Evolutionary conservation across 2,888 invertebrate genomes (phyloP).

Genomic region (Ormyrus pomaceus): DNA sequence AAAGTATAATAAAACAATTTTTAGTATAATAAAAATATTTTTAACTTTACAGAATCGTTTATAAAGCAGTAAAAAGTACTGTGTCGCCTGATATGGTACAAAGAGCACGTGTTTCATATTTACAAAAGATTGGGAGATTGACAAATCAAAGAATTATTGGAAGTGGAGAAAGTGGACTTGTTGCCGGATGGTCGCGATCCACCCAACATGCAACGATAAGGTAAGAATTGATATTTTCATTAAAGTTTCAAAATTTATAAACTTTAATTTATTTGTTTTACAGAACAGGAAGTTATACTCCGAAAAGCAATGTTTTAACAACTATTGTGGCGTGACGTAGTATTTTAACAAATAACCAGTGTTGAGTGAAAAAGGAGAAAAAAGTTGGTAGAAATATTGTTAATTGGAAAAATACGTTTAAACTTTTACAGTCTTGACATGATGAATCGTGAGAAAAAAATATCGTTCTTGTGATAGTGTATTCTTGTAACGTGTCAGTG

Average conservation of each 20-base stretch:
- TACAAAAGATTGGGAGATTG: constrained; percentile 60
- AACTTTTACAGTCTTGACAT: too few species aligned
- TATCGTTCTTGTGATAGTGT: constrained; percentile 37
- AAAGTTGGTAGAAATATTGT: neutral
- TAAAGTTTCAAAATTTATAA: neutral
- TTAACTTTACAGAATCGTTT: constrained; percentile 79
- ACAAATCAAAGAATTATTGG: constrained; percentile 66
- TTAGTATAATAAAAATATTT: neutral
- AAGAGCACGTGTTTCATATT: constrained; percentile 77
- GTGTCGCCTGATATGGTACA: constrained; percentile 86
- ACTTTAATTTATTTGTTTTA: constrained; percentile 34
- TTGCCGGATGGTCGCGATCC: constrained; percentile 73
- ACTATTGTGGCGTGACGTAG: constrained; percentile 69
- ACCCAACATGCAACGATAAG: constrained; percentile 73
- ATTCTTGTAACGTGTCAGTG: constrained; percentile 52
- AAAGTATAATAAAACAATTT: too few species aligned
- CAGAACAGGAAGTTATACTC: constrained; percentile 57
- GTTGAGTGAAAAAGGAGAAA: constrained; percentile 15
- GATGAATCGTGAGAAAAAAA: neutral
- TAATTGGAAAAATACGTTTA: neutral
- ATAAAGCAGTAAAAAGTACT: constrained; percentile 83
- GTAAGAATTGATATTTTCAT: constrained; percentile 59
- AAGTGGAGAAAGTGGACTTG: constrained; percentile 66
- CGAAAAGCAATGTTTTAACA: constrained; percentile 65
- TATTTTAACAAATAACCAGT: constrained; percentile 26